Percentiles rank a stretch among this genome's conserved stretches.
Evolutionary conservation across 1,140 invertebrate genomes (phyloP).

Genomic region (Episyrphus balteatus): DNA sequence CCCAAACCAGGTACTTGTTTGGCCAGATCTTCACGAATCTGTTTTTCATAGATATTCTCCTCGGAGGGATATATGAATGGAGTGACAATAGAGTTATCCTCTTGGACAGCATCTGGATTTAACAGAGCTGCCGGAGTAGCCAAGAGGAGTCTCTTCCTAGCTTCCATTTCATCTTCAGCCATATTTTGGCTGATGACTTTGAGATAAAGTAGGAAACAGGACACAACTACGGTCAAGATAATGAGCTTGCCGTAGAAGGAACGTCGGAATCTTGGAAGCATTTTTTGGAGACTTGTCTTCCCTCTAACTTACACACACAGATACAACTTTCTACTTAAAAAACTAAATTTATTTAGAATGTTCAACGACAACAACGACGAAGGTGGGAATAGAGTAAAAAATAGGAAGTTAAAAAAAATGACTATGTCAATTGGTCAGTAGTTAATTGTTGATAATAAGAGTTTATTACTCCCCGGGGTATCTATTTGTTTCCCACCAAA

Average conservation of each 20-base stretch:
- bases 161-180: slow-evolving; percentile 4
- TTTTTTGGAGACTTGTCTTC: slow-evolving; percentile 5
- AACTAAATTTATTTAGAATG: too few species aligned
- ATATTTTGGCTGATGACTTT: slow-evolving; percentile 13
- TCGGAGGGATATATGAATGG: slow-evolving; percentile 15
- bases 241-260: slow-evolving; percentile 34
- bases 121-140: neutral
- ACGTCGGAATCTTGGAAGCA: slow-evolving; percentile 31
- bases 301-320: neutral
- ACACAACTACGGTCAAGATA: slow-evolving; percentile 25
- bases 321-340: too few species aligned
- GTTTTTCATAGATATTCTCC: slow-evolving; percentile 27
- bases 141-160: neutral
- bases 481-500: too few species aligned
- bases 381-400: too few species aligned
- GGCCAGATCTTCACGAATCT: slow-evolving; percentile 33
- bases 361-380: too few species aligned
- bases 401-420: too few species aligned
- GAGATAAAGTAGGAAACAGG: slow-evolving; percentile 31
- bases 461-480: too few species aligned
- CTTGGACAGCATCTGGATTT: slow-evolving; percentile 4
- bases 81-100: slow-evolving; percentile 13
- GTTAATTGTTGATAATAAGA: too few species aligned
- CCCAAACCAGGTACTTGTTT: slow-evolving; percentile 44
- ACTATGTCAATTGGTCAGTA: too few species aligned